phyloP scores from a whole-genome alignment of 2,888 invertebrate genomes.

The Stenolophus ochropezus region DNA sequence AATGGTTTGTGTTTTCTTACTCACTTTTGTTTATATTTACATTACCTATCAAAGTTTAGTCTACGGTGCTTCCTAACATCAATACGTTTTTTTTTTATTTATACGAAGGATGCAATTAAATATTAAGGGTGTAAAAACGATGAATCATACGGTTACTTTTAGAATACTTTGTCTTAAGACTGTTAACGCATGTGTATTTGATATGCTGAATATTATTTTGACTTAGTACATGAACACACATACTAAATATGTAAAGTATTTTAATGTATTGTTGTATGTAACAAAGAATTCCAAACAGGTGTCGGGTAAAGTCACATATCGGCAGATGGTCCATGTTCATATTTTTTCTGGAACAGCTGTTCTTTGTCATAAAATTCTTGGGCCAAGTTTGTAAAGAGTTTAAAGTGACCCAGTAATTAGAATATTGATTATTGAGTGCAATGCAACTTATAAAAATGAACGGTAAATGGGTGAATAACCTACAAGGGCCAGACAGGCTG shows the following conservation, averaged over 20 bases:
- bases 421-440: neutral
- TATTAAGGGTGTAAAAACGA: too few species aligned
- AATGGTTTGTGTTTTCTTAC: constrained; percentile 73
- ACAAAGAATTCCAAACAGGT: neutral
- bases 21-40: neutral
- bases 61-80: too few species aligned
- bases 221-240: too few species aligned
- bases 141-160: too few species aligned
- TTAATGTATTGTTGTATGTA: neutral
- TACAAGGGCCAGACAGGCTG: neutral
- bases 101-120: too few species aligned
- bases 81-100: too few species aligned
- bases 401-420: neutral
- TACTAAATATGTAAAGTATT: too few species aligned
- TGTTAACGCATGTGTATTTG: too few species aligned
- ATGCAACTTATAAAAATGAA: neutral
- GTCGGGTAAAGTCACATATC: neutral
- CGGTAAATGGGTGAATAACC: neutral
- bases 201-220: too few species aligned
- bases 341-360: neutral
- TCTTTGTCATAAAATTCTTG: neutral
- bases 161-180: too few species aligned
- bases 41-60: too few species aligned
- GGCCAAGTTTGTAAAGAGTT: neutral
- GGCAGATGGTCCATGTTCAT: neutral